Percentiles rank a stretch among this genome's conserved stretches.
phyloP scores from a whole-genome alignment of 2,797 vertebrate genomes.

The Pitangus sulphuratus region DNA sequence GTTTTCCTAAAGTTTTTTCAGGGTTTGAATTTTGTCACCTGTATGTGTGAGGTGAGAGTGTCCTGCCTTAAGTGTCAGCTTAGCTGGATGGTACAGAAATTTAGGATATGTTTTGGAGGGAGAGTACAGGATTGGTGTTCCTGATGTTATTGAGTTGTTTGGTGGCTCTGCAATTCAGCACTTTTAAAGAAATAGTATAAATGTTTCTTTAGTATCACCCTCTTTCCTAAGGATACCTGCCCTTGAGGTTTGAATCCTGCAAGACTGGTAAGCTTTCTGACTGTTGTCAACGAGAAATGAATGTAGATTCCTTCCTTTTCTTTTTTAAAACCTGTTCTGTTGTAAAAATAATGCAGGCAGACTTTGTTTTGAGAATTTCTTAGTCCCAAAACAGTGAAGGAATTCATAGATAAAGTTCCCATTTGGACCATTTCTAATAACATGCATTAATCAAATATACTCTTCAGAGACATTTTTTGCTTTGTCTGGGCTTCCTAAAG shows the following conservation, averaged over 20 bases:
- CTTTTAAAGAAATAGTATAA: not conserved
- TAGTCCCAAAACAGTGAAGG: not conserved
- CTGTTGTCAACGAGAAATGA: not conserved
- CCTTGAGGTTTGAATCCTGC: not conserved
- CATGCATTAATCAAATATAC: not conserved
- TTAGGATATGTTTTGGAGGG: not conserved
- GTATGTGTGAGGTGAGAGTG: not conserved
- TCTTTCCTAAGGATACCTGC: not conserved
- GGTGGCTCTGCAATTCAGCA: not conserved
- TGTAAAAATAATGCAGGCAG: not conserved
- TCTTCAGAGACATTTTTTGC: not conserved
- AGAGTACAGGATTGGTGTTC: not conserved
- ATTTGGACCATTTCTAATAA: slow-evolving; percentile 15
- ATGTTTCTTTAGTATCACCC: not conserved
- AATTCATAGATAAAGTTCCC: slow-evolving; percentile 15
- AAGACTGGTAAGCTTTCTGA: not conserved
- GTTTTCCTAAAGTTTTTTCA: not conserved
- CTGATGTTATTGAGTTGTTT: not conserved
- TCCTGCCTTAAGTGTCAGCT: not conserved
- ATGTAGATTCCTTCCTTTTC: not conserved
- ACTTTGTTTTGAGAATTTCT: slow-evolving; percentile 19
- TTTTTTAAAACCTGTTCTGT: not conserved
- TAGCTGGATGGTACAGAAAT: not conserved
- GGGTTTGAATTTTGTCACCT: not conserved
- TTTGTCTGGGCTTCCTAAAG: slow-evolving; percentile 21